These are phyloP conservation scores for Heliconius ethilla DNA, from an alignment of 2,888 invertebrate genomes.

Conservation along the genomic window DNA sequence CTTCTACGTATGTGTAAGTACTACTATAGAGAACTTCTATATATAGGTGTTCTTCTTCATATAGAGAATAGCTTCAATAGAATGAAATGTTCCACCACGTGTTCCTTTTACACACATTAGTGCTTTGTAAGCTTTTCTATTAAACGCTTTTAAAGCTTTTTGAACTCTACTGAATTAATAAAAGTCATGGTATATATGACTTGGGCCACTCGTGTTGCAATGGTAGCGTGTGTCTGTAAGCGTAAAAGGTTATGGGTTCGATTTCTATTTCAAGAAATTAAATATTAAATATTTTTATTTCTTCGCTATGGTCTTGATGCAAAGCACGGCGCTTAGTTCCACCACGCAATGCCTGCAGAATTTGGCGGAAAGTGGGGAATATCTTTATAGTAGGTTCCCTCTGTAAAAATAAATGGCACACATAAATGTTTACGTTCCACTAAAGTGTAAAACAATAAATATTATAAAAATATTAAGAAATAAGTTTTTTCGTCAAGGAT, in stretches of 20 bases:
- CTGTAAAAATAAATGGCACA: no score
- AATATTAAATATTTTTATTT: no score
- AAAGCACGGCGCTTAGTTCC: no score
- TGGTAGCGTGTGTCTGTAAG: no score
- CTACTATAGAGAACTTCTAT: constrained; percentile 15
- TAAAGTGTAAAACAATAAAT: background rate
- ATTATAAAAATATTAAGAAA: background rate
- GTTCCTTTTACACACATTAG: constrained; percentile 24
- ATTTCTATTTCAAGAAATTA: no score
- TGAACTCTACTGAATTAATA: background rate
- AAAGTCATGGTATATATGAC: background rate
- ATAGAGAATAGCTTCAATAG: constrained; percentile 19
- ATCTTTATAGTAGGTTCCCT: no score
- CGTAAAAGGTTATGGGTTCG: no score
- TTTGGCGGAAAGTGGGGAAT: no score
- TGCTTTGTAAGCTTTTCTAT: background rate
- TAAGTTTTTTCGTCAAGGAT: background rate
- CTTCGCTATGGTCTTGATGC: no score
- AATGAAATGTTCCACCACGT: constrained; percentile 29
- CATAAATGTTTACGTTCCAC: background rate
- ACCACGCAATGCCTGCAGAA: no score
- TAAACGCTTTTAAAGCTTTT: background rate
- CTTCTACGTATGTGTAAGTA: background rate
- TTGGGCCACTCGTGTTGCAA: no score
- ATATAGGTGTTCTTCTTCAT: background rate